Base-by-base conservation (phyloP, 64 coral and sea anemone species). In the Actinia equina region DNA sequence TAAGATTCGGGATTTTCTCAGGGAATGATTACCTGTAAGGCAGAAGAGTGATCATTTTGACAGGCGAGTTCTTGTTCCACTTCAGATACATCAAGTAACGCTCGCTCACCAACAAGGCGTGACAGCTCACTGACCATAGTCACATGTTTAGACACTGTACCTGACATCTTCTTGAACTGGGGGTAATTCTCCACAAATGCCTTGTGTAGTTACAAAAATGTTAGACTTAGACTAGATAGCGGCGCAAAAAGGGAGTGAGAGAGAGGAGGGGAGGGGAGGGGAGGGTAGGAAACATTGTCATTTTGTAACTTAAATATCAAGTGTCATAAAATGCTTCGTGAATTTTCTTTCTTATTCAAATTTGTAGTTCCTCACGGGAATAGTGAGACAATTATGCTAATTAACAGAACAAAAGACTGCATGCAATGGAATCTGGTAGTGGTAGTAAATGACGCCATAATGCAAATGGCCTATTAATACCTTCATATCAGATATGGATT, bases 121-220 rank as follows among this genome's bases (percentile, higher is more conserved):
- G 95, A 98, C 89, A 98, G 77, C 92, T 98, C 95, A 55, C 95
- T 90, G 59, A 98, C 95, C 77, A 94, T 91, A 1, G 95, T 98
- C 74, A 98, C 95, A 61, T 98, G 95, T 84, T 98, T 98, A 19
- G 95, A 96, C 12, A 99, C 97, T 7, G 91, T 99, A 17, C 97
- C 97, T 15, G 97, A 99, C 97, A 99, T 95, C 84, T 99, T 99
- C 82, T 92, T 95, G 86, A 99, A 99, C 64, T 99, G 93, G 13
- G 97, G 97, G 27, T 99, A 99, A 82, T 95, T 99, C 90, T 99
- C 97, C n/a, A 99, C 93, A 82, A 99, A 99, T 10, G 90, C 93
- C 97, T 99, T 18, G 20, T 80, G 41, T 27, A 17, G 64, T 27
- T 59, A 65, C 52, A 82, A 84, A 43, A 59, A 63, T 30, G 1